Evolutionary conservation across 2,888 invertebrate species (phyloP).

Genomic region (Pterostichus niger): DNA sequence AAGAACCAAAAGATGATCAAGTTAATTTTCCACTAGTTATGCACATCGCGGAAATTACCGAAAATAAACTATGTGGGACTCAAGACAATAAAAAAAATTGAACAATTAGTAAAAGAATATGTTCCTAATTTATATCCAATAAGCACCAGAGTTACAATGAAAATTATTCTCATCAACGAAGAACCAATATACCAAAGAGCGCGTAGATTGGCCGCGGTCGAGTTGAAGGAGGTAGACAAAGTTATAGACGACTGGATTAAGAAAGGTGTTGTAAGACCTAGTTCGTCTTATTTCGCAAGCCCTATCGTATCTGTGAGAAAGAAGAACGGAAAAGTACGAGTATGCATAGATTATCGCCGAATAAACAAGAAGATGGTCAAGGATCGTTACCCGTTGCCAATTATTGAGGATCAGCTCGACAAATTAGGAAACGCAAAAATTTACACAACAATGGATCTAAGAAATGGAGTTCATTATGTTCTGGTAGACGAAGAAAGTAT

Average conservation of each 20-base stretch:
- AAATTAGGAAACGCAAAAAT: slow-evolving; percentile 31
- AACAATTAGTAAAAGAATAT: slow-evolving; percentile 27
- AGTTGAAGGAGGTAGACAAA: slow-evolving; percentile 34
- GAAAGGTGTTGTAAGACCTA: slow-evolving; percentile 48
- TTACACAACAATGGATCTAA: slow-evolving; percentile 67
- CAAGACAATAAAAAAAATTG: slow-evolving; percentile 14
- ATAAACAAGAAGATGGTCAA: slow-evolving; percentile 41
- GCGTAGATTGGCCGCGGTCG: not conserved
- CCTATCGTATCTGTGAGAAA: slow-evolving; percentile 53
- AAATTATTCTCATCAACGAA: slow-evolving; percentile 25
- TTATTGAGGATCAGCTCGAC: slow-evolving; percentile 39
- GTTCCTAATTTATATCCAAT: slow-evolving; percentile 1
- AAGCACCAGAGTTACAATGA: slow-evolving; percentile 31
- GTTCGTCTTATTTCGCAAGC: slow-evolving; percentile 60
- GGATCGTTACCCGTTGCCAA: slow-evolving; percentile 34
- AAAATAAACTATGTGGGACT: not conserved
- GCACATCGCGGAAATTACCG: not conserved
- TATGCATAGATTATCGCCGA: slow-evolving; percentile 47
- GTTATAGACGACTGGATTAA: slow-evolving; percentile 27
- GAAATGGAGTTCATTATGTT: slow-evolving; percentile 71
- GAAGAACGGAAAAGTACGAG: slow-evolving; percentile 43
- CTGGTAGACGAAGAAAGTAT: slow-evolving; percentile 66
- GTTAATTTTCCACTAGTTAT: not conserved
- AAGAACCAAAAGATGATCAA: not conserved
- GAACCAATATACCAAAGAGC: slow-evolving; percentile 36